Evolutionary conservation across 2,888 invertebrate species (phyloP), one percentile per base, ranked within the genome.

Genomic region (Polydrusus cervinus): DNA sequence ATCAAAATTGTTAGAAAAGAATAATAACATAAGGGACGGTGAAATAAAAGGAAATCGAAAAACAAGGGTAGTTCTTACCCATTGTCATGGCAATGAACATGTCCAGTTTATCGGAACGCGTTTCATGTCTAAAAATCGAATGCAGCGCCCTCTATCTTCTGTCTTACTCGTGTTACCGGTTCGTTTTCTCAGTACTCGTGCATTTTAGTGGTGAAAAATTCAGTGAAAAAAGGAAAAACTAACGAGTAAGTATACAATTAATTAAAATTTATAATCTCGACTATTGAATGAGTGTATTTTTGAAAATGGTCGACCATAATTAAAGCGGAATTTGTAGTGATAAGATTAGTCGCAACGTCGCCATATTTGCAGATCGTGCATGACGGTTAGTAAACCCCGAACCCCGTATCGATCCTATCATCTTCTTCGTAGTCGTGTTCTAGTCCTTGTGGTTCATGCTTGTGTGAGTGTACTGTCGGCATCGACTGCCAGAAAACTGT

Each of bases 401-500:
- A 84, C 85, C 84, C 84, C 85, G 80, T 84, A 87, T 86, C 84
- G 86, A 86, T 86, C 86, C 82, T 75, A 78, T 75, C 75, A 81
- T 84, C 78, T 81, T 82, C 80, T 74, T 43, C 49, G 83, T 85
- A 86, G 85, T 87, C 86, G 85, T 86, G 86, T 82, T 86, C 85
- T 87, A 86, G 86, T 87, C 86, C 82, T 84, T 82, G 82, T 82
- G 79, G 81, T 81, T 79, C 70, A 76, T 82, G 82, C 78, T 74
- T 79, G 81, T 78, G 81, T 79, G 82, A 82, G 82, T 80, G 80
- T 80, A 79, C 77, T 81, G 75, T 80, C 80, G 80, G 82, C 83
- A 82, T 82, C 83, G 82, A 82, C 84, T 83, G 83, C 81, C 80
- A 82, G 81, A 81, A 81, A 80, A 78, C 79, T 83, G 81, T 81